Percentiles rank a stretch among this genome's conserved stretches.
Evolutionary conservation across 2,888 invertebrate species (phyloP).

Genomic region (Rhyacophila evoluta): DNA sequence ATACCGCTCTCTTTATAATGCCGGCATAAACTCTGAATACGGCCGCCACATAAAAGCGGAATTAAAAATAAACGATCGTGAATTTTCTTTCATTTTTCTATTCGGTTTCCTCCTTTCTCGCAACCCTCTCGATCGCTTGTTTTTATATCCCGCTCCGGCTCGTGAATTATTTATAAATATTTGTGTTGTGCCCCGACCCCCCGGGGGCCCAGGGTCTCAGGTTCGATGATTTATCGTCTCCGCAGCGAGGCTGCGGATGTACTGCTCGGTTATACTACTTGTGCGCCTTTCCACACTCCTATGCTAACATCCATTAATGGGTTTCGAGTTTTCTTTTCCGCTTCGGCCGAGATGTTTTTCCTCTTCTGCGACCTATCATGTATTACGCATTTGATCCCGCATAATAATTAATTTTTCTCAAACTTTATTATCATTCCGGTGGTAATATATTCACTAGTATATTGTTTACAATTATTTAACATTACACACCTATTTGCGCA

Average conservation of each 20-base stretch:
- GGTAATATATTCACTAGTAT: too few relatives aligned
- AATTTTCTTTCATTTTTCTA: constrained; percentile 17
- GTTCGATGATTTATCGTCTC: constrained; percentile 24
- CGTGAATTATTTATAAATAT: constrained; percentile 21
- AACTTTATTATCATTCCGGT: too few relatives aligned
- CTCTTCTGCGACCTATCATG: too few relatives aligned
- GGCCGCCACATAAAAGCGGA: not conserved
- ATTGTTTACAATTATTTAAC: too few relatives aligned
- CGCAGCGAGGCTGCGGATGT: not conserved
- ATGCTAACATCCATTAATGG: not conserved
- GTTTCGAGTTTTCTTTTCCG: not conserved
- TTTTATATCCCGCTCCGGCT: constrained; percentile 18
- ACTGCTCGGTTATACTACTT: not conserved
- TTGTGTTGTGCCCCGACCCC: constrained; percentile 4
- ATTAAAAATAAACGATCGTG: not conserved
- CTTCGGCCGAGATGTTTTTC: not conserved
- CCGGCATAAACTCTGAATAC: constrained; percentile 14
- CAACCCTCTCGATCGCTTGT: constrained; percentile 19
- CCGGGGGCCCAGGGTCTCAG: not conserved
- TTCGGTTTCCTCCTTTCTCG: not conserved
- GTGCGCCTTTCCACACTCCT: not conserved
- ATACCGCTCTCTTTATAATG: not conserved
- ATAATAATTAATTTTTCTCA: not conserved
- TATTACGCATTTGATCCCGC: too few relatives aligned
- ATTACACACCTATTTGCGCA: too few relatives aligned